These are phyloP conservation scores for Anticlea derivata DNA, from an alignment of 2,888 invertebrate genomes.

Conservation along the genomic window DNA sequence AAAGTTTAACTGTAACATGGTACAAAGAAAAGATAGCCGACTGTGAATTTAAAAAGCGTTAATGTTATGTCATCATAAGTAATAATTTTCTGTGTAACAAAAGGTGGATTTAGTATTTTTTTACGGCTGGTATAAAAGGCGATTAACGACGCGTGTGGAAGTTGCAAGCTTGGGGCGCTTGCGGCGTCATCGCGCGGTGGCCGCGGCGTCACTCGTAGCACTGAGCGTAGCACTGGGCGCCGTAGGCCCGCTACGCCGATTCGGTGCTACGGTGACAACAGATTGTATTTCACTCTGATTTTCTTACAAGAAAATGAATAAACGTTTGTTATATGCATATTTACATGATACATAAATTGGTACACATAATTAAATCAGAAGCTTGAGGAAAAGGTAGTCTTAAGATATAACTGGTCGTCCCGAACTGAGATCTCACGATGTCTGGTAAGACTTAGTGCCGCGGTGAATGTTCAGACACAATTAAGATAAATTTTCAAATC, in stretches of 20 bases:
- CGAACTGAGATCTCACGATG: too few species aligned
- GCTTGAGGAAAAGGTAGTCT: too few species aligned
- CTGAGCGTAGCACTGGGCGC: conserved; percentile 48
- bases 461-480: too few species aligned
- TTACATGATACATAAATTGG: too few species aligned
- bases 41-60: conserved; percentile 1
- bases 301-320: too few species aligned
- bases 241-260: conserved; percentile 44
- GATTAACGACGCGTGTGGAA: conserved; percentile 64
- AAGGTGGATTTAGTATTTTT: conserved; percentile 43
- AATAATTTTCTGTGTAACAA: conserved; percentile 20
- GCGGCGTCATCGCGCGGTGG: conserved; percentile 52
- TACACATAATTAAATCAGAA: too few species aligned
- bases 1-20: conserved; percentile 8
- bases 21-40: not conserved
- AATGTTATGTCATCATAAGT: conserved; percentile 16
- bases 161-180: conserved; percentile 47
- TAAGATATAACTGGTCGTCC: too few species aligned
- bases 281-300: conserved; percentile 19
- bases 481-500: too few species aligned
- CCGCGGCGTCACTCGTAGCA: conserved; percentile 62
- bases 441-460: too few species aligned
- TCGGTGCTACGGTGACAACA: conserved; percentile 43
- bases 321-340: too few species aligned
- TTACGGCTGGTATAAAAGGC: conserved; percentile 66